Percentiles rank a stretch among this genome's conserved stretches.
Conservation (phyloP, 2,113 vertebrate species). For the Nothocercus julius region DNA sequence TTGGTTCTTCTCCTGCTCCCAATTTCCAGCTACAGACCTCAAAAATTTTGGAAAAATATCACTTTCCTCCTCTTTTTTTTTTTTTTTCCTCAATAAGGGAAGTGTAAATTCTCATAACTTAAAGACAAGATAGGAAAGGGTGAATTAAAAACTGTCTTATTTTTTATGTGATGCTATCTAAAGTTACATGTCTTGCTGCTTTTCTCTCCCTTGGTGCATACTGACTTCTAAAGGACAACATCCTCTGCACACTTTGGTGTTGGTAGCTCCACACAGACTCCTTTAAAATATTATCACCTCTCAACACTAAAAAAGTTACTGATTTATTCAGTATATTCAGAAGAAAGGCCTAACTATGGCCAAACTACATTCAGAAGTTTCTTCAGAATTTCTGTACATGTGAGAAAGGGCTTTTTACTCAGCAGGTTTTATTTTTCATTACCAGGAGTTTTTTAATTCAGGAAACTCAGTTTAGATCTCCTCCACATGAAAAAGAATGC, state of each 20-base stretch:
- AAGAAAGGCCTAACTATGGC: not conserved
- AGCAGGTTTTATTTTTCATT: slow-evolving; percentile 24
- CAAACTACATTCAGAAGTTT: not conserved
- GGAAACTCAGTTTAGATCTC: slow-evolving; percentile 9
- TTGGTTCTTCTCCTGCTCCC: not conserved
- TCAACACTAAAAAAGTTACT: not conserved
- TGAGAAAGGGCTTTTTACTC: slow-evolving; percentile 52
- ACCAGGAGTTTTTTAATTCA: not conserved
- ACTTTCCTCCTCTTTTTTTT: not conserved
- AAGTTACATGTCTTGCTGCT: not conserved
- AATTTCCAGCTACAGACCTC: not conserved
- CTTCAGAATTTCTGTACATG: not conserved
- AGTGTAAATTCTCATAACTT: not conserved
- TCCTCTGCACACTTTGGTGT: not conserved
- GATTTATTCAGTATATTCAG: not conserved
- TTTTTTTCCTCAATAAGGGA: not conserved
- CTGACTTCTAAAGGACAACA: not conserved
- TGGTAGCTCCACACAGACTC: not conserved
- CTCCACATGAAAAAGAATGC: not conserved
- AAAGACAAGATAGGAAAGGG: not conserved
- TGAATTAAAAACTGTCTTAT: not conserved
- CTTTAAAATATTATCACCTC: slow-evolving; percentile 9
- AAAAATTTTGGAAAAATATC: not conserved
- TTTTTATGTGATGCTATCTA: not conserved
- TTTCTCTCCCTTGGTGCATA: not conserved